Evolutionary conservation across 2,888 invertebrate species (phyloP).

Genomic region (Scaptodrosophila latifasciaeformis): DNA sequence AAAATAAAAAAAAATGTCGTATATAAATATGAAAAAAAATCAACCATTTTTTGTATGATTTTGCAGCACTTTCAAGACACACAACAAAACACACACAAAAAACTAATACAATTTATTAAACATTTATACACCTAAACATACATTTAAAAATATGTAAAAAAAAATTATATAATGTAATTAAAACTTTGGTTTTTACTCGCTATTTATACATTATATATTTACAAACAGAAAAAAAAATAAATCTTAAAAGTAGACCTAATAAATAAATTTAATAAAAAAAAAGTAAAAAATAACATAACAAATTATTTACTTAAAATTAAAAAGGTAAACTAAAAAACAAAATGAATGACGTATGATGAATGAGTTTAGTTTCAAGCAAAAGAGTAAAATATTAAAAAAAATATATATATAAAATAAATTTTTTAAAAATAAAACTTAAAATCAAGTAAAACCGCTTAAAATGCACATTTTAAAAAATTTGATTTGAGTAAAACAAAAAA

Average conservation of each 20-base stretch:
- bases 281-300: slow-evolving; percentile 22
- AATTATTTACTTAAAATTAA: slow-evolving; percentile 45
- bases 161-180: slow-evolving; percentile 39
- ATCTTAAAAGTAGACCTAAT: slow-evolving; percentile 38
- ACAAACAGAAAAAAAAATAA: slow-evolving; percentile 35
- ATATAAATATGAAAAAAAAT: slow-evolving; percentile 20
- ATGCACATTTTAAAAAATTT: slow-evolving; percentile 64
- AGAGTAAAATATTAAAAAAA: slow-evolving; percentile 18
- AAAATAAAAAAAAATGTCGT: slow-evolving; percentile 18
- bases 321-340: slow-evolving; percentile 16
- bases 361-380: slow-evolving; percentile 41
- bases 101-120: slow-evolving; percentile 16
- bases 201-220: slow-evolving; percentile 55
- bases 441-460: slow-evolving; percentile 46
- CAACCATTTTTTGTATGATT: slow-evolving; percentile 45
- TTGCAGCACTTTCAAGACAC: slow-evolving; percentile 49
- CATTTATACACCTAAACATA: slow-evolving; percentile 24
- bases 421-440: slow-evolving; percentile 48
- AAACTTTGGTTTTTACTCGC: slow-evolving; percentile 53
- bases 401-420: slow-evolving; percentile 36
- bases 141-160: slow-evolving; percentile 30
- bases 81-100: slow-evolving; percentile 20
- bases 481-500: slow-evolving; percentile 42
- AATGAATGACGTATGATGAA: slow-evolving; percentile 22
- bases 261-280: slow-evolving; percentile 27